Evolutionary conservation across 2,113 vertebrate species (phyloP), one percentile per base, ranked within the genome.

Genomic region (Hydropotes inermis): DNA sequence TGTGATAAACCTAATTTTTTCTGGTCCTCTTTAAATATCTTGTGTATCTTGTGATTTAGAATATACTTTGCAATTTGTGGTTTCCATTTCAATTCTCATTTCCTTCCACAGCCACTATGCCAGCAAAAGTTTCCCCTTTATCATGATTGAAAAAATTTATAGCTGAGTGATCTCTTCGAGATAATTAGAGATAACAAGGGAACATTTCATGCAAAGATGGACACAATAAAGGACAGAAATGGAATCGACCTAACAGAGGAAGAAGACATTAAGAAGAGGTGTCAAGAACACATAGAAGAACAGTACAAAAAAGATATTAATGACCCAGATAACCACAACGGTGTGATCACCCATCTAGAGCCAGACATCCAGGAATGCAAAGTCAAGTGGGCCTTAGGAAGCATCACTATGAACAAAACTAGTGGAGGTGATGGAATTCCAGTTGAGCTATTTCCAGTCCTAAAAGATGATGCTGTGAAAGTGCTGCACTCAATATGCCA

Each of bases 21-120:
- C 58, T 78, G 17, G 19, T 1, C 28, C n/a, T 14, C 16, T 87
- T 83, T 28, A 36, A 76, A 7, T 81, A 13, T 54, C 47, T 70
- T 67, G 5, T 87, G 79, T 85, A 13, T 47, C 58, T 79, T 76
- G 5, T 87, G 79, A 94, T 54, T 91, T 43, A 61, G 30, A 54
- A 36, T 58, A 87, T 21, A 79, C 1, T 30, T 84, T 93, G 23
- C 19, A 74, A 82, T 21, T 87, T 84, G 54, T 36, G 14, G 13
- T 96, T 92, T 92, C 30, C 79, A 27, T 87, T 91, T 84, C 39
- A 95, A 7, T 94, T 88, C 52, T 88, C 27, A 52, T 61, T 89
- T 87, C 84, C 45, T 89, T 89, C 57, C 54, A 64, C 12, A 58
- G 23, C 15, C 14, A 79, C 45, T 84, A 3, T 25, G 5, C 39